Base-by-base conservation (phyloP, 2,888 invertebrate species). In the Zaprionus bogoriensis region DNA sequence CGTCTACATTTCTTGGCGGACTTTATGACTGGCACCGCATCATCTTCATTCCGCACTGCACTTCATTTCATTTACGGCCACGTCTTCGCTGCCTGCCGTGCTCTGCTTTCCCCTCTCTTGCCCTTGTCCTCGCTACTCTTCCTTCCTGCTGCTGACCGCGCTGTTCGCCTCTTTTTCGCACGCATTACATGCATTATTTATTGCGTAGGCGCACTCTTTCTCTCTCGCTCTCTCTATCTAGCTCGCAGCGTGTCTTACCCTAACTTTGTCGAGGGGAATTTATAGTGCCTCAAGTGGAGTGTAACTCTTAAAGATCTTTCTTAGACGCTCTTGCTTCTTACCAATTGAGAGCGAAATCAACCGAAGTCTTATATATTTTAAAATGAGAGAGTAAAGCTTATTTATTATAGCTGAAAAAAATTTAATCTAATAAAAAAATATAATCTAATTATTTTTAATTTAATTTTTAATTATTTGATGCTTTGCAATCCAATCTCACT, bases 171-270 rank as follows among this genome's bases (percentile, higher is more conserved):
- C 10, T 22, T 22, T 14, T 41, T 46, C 59, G 19, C 72, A 75
- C 76, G 41, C 66, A 47, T 59, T 5, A 46, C 51, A 54, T 62
- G 41, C 54, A 85, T 79, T 82, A 79, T 82, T 79, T 82, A 79
- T 75, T 82, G 32, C 67, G 79, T 66, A 64, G 58, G 54, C 72
- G 25, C 48, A 19, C 14, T 6, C 5, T 6, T 6, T 32, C 12
- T 12, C 30, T 12, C 12, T 5, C 32, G 12, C 32, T 27, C 27
- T 27, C 45, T 61, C 67, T 25, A 45, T 59, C 62, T 36, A 42
- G 42, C 74, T 36, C 45, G 46, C 46, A 42, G 20, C 42, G 22
- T 45, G 48, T 63, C 62, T 23, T 74, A 41, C 42, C 30, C 62
- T 74, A 38, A 28, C 52, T 41, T 12, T 19, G n/a, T n/a, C 32